phyloP scores from a whole-genome alignment of 2,888 invertebrate genomes.

The Andricus curvator region DNA sequence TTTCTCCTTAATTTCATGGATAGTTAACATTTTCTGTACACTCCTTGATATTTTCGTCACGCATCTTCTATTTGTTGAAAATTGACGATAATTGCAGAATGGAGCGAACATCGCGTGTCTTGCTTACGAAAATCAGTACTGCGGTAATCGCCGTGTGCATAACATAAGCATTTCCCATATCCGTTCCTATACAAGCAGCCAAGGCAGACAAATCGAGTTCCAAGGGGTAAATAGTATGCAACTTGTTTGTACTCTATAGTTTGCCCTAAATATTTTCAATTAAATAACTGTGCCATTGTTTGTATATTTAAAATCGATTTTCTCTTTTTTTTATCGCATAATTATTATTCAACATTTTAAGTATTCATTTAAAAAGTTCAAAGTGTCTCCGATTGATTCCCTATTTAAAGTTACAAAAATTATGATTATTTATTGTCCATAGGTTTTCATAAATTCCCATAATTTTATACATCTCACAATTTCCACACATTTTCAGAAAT shows the following conservation, averaged over 20 bases:
- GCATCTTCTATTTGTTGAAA: slow-evolving; percentile 25
- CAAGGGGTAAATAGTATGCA: background rate
- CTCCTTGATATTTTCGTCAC: slow-evolving; percentile 24
- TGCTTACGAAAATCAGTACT: slow-evolving; percentile 32
- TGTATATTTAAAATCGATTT: background rate
- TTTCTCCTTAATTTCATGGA: slow-evolving; percentile 20
- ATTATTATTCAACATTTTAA: no score
- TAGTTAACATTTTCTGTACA: slow-evolving; percentile 6
- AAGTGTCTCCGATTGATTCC: no score
- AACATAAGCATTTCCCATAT: slow-evolving; percentile 31
- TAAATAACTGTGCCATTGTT: background rate
- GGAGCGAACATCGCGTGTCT: slow-evolving; percentile 13
- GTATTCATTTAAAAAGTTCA: no score
- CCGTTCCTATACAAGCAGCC: slow-evolving; percentile 11
- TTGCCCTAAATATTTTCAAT: slow-evolving; percentile 1
- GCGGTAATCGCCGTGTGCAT: slow-evolving; percentile 29
- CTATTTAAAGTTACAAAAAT: no score
- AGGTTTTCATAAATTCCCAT: no score
- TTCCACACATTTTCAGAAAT: no score
- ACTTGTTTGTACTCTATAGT: background rate
- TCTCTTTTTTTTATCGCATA: no score
- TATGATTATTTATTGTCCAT: no score
- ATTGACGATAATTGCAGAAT: slow-evolving; percentile 33
- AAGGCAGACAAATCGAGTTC: slow-evolving; percentile 13
- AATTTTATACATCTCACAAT: no score